These are phyloP conservation scores for Eleginops maclovinus DNA, from an alignment of 2,113 vertebrate species.

Conservation along the genomic window DNA sequence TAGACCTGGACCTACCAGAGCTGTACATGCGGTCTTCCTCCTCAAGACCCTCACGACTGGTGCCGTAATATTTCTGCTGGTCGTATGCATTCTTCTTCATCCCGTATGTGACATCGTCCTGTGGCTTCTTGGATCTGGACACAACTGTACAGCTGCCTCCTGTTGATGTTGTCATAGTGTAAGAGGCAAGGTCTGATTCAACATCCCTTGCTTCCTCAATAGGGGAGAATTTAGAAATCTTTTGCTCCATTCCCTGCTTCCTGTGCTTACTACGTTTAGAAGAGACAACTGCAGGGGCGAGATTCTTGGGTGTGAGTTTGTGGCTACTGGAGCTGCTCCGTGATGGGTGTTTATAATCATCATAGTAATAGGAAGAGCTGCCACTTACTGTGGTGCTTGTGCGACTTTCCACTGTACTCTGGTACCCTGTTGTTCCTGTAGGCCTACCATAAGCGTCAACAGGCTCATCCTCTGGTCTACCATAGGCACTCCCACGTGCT, in stretches of 20 bases:
- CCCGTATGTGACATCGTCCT: slow-evolving; percentile 91
- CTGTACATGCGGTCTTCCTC: slow-evolving; percentile 92
- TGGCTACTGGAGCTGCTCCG: slow-evolving; percentile 86
- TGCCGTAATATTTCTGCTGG: slow-evolving; percentile 94
- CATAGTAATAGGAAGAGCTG: slow-evolving; percentile 88
- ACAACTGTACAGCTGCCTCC: slow-evolving; percentile 88
- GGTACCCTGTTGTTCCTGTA: slow-evolving; percentile 75
- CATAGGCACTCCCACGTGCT: slow-evolving; percentile 86
- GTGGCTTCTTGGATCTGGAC: slow-evolving; percentile 91
- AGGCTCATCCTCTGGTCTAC: slow-evolving; percentile 86
- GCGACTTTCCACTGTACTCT: slow-evolving; percentile 68
- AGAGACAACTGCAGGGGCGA: slow-evolving; percentile 92
- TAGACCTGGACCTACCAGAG: slow-evolving; percentile 89
- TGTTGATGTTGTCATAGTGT: slow-evolving; percentile 87
- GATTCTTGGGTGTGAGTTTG: slow-evolving; percentile 92
- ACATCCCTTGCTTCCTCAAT: slow-evolving; percentile 98
- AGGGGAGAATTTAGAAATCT: slow-evolving; percentile 98
- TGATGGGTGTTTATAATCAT: slow-evolving; percentile 90
- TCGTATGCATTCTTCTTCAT: slow-evolving; percentile 95
- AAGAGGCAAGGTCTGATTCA: slow-evolving; percentile 95
- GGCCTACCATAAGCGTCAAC: slow-evolving; percentile 90
- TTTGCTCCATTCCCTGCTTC: slow-evolving; percentile 98
- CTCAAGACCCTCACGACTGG: slow-evolving; percentile 89
- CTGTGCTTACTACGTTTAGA: slow-evolving; percentile 98
- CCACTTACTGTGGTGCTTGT: slow-evolving; percentile 78